phyloP scores from a whole-genome alignment of 2,113 vertebrate genomes.

The Myodes glareolus region DNA sequence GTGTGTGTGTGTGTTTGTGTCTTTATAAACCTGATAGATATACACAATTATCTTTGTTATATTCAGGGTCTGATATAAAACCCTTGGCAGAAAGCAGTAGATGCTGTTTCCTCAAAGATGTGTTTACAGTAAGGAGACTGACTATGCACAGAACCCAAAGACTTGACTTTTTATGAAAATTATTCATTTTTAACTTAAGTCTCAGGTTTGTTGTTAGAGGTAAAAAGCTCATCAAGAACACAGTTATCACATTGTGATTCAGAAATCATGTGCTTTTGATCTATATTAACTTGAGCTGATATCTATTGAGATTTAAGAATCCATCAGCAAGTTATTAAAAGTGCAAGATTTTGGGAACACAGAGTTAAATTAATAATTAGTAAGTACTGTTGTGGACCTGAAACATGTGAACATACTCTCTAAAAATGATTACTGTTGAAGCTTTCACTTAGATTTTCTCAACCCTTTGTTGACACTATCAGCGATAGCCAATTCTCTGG shows the following conservation, averaged over 20 bases:
- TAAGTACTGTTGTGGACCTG: not conserved
- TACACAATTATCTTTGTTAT: not conserved
- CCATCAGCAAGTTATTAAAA: not conserved
- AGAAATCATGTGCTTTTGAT: not conserved
- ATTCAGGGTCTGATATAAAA: not conserved
- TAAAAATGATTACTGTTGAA: slow-evolving; percentile 29
- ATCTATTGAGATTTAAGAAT: slow-evolving; percentile 30
- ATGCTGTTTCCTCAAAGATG: not conserved
- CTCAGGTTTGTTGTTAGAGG: slow-evolving; percentile 16
- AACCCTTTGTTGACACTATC: not conserved
- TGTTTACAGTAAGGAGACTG: not conserved
- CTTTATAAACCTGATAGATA: not conserved
- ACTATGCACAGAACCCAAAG: not conserved
- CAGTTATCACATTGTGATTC: not conserved
- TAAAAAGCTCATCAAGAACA: not conserved
- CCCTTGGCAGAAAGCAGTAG: not conserved
- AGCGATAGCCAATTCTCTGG: not conserved
- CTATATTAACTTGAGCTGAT: not conserved
- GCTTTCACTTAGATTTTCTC: not conserved
- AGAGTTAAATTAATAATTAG: slow-evolving; percentile 14
- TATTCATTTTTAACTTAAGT: not conserved
- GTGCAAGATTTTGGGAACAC: not conserved
- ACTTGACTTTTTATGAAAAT: not conserved
- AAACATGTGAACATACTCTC: not conserved
- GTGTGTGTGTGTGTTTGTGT: too few species aligned